A percentile compares a stretch with the other conserved stretches of the same genome.
These are phyloP conservation scores for Gallinago undulata DNA, from an alignment of 2,113 vertebrate genomes.

Conservation along the genomic window DNA sequence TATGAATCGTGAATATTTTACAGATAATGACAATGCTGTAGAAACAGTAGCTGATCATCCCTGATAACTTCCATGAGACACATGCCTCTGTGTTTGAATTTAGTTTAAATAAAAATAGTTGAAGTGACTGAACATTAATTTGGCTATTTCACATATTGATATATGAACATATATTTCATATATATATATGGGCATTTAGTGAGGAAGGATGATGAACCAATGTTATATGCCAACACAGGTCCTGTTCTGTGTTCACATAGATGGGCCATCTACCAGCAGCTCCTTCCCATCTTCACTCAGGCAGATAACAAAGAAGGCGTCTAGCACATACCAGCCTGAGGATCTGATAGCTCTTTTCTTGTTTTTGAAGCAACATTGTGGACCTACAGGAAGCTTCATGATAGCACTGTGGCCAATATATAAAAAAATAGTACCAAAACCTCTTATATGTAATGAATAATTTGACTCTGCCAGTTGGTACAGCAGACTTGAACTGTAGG, in stretches of 20 bases:
- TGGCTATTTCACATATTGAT: background rate
- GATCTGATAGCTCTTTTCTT: background rate
- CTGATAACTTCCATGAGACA: background rate
- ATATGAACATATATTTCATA: background rate
- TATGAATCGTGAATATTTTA: background rate
- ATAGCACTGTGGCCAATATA: background rate
- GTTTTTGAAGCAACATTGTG: background rate
- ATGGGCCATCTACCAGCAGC: background rate
- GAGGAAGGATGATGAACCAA: background rate
- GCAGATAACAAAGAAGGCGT: accelerated
- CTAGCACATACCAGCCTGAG: background rate
- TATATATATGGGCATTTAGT: background rate
- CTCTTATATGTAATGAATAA: background rate
- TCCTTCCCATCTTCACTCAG: background rate
- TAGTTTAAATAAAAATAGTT: background rate
- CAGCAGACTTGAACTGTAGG: background rate
- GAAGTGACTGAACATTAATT: background rate
- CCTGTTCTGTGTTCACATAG: background rate
- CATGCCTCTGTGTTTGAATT: background rate
- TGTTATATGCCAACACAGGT: background rate
- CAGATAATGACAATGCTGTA: background rate
- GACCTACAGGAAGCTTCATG: background rate
- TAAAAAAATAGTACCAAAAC: background rate
- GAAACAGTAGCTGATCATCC: background rate
- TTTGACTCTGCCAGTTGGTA: background rate